Evolutionary conservation across 2,113 vertebrate genomes (phyloP).

Genomic region (Myanophis thanlyinensis): DNA sequence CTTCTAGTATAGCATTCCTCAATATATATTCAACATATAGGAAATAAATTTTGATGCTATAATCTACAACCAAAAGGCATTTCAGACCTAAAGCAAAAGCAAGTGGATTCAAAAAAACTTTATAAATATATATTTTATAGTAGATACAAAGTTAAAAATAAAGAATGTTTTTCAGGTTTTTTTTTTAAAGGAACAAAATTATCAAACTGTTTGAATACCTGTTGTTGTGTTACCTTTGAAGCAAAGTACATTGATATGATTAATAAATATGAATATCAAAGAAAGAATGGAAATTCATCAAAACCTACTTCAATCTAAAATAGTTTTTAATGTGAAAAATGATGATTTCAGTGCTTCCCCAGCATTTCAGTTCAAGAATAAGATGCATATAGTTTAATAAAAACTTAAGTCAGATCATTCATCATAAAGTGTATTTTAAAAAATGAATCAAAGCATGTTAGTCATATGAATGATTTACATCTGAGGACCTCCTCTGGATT

Average conservation of each 20-base stretch:
- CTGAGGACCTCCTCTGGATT: neutral
- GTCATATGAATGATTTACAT: neutral
- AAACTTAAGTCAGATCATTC: slow-evolving; percentile 14
- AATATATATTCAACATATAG: neutral
- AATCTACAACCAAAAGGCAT: neutral
- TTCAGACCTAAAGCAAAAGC: neutral
- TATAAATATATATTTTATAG: neutral
- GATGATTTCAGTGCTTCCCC: neutral
- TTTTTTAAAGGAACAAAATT: slow-evolving; percentile 9
- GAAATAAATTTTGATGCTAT: neutral
- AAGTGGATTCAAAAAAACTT: neutral
- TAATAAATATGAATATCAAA: neutral
- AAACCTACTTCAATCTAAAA: neutral
- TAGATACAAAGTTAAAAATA: neutral
- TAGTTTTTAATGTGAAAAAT: slow-evolving; percentile 13
- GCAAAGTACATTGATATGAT: neutral
- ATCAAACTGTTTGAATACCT: neutral
- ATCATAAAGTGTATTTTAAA: slow-evolving; percentile 28
- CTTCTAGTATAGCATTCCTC: neutral
- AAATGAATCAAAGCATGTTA: slow-evolving; percentile 31
- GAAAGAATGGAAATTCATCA: slow-evolving; percentile 2
- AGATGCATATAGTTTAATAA: slow-evolving; percentile 7
- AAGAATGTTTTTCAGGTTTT: fast-evolving
- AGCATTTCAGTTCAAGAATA: slow-evolving; percentile 27
- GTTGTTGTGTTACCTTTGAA: neutral